Percentiles rank a stretch among this genome's conserved stretches.
These are phyloP conservation scores for Nasonia longicornis DNA, from an alignment of 1,140 invertebrate genomes.

Conservation along the genomic window DNA sequence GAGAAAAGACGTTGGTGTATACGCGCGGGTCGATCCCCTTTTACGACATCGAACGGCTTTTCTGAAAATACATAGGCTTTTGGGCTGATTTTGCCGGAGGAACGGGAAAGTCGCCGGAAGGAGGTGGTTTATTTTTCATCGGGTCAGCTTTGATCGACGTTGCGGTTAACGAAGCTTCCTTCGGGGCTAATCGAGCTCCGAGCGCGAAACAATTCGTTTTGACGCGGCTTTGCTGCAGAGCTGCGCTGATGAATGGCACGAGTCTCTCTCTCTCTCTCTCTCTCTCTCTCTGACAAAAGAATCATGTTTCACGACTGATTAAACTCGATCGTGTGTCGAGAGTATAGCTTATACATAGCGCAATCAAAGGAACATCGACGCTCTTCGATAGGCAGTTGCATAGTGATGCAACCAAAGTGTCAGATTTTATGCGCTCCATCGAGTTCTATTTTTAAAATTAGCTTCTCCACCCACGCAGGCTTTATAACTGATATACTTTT, in stretches of 20 bases:
- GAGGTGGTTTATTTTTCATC: not conserved
- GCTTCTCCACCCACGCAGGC: too few relatives aligned
- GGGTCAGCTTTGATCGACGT: not conserved
- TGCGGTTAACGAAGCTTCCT: not conserved
- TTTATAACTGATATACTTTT: not conserved
- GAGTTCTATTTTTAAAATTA: not conserved
- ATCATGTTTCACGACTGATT: conserved; percentile 3
- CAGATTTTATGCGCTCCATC: too few relatives aligned
- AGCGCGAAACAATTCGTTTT: conserved; percentile 3
- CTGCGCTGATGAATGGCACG: not conserved
- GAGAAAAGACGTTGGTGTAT: not conserved
- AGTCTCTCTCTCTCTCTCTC: not conserved
- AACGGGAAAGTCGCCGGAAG: not conserved
- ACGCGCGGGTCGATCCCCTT: not conserved
- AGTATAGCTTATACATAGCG: not conserved
- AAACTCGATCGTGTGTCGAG: not conserved
- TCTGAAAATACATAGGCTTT: too few relatives aligned
- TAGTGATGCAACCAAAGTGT: not conserved
- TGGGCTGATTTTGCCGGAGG: too few relatives aligned
- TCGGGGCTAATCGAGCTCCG: not conserved
- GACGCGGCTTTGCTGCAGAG: not conserved
- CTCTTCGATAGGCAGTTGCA: too few relatives aligned
- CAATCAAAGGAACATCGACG: not conserved
- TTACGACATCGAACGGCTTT: not conserved
- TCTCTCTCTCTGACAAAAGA: not conserved